Evolutionary conservation across 2,888 invertebrate genomes (phyloP), one percentile per base, ranked within the genome.

Genomic region (Eupithecia insigniata): DNA sequence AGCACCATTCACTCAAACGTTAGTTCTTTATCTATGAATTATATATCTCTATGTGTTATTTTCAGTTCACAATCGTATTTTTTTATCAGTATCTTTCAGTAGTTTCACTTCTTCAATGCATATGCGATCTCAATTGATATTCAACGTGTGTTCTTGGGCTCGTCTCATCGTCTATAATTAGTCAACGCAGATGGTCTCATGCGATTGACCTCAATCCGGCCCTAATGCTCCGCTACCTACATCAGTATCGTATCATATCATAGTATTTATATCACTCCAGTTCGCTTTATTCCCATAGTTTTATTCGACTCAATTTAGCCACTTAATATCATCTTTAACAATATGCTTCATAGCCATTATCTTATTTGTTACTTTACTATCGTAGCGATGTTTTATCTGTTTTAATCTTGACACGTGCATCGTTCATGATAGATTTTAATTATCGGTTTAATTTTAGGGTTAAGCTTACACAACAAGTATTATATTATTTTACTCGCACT

Each of bases 191-290:
- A 92, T 93, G 92, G 92, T 92, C 92, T 91, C 92, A 89, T 90
- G 88, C 91, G 93, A 90, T 91, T 93, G 93, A 94, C 94, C 93
- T 87, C 92, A 90, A 93, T 93, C 90, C 90, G 79, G 88, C 89
- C 89, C 90, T 92, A 90, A 90, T 90, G 87, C 89, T 69, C 84
- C 85, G 89, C 88, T 83, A 83, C 85, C 83, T 84, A 16, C 39
- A 36, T 36, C 36, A n/a, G 85, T 8, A 39, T 85, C 86, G 85
- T 85, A 85, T 83, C 85, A 8, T 34, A 34, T 22, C 34, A 83
- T 84, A 85, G 86, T 93, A 92, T 92, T 92, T 93, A 92, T 92
- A 92, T 89, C 89, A 84, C 85, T 86, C 83, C 85, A 84, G 58
- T 60, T 55, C 83, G 83, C 85, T 84, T 83, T 77, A 78, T 80